These are phyloP conservation scores for Coracopsis vasa DNA, from an alignment of 2,113 vertebrate species.

Conservation along the genomic window DNA sequence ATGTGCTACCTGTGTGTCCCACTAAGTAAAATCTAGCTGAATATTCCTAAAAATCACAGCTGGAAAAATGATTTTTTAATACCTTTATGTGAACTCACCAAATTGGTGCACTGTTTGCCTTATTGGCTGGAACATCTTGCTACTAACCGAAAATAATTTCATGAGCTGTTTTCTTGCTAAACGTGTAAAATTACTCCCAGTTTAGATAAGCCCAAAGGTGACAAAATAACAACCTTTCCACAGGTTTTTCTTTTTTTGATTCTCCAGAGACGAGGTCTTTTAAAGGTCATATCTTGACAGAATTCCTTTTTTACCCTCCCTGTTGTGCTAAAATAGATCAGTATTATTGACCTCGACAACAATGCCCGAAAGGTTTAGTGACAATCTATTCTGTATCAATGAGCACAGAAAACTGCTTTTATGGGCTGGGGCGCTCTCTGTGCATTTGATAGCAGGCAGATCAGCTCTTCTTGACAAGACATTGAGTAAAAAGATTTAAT, in stretches of 20 bases:
- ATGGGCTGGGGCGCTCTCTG: neutral
- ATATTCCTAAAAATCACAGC: neutral
- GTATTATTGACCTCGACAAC: constrained; percentile 70
- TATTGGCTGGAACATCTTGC: neutral
- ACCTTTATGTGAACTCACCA: neutral
- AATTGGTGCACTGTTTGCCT: neutral
- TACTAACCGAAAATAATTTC: neutral
- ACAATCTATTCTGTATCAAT: constrained; percentile 64
- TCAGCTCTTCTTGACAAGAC: constrained; percentile 64
- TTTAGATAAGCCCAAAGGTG: neutral
- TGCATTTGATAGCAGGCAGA: constrained; percentile 31
- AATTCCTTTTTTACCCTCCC: neutral
- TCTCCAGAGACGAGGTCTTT: constrained; percentile 53
- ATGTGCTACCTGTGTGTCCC: neutral
- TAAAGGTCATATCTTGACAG: constrained; percentile 71
- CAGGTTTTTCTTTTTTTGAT: neutral
- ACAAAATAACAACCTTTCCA: neutral
- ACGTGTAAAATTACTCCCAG: neutral
- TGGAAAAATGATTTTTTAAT: neutral
- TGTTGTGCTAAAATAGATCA: constrained; percentile 62
- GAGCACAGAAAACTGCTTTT: constrained; percentile 39
- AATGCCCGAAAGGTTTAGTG: constrained; percentile 55
- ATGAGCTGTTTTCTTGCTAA: neutral
- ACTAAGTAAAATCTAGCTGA: neutral
- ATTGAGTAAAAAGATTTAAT: constrained; percentile 67